Percentiles rank a stretch among this genome's conserved stretches.
Evolutionary conservation across 2,797 vertebrate genomes (phyloP).

Genomic region (Merluccius polli): DNA sequence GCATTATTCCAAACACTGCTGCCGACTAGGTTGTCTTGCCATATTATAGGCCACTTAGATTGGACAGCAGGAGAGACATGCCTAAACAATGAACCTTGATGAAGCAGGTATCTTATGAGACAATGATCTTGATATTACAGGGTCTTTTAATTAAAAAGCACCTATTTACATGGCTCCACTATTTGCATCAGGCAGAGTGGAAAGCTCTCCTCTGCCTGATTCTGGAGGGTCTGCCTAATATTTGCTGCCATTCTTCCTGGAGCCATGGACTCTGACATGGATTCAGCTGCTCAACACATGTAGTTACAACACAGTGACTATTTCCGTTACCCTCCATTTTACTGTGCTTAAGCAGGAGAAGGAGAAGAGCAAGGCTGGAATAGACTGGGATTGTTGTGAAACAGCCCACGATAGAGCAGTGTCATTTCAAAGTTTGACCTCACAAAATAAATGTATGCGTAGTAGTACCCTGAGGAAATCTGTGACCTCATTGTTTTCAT

Average conservation of each 20-base stretch:
- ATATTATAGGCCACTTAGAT: background rate
- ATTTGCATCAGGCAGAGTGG: background rate
- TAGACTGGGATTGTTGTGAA: background rate
- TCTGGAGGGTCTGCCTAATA: conserved; percentile 8
- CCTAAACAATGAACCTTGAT: background rate
- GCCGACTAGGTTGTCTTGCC: background rate
- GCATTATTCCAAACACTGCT: no score
- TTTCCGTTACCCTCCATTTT: conserved; percentile 31
- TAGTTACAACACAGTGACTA: conserved; percentile 37
- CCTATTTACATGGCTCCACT: background rate
- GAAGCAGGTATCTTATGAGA: background rate
- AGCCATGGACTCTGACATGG: conserved; percentile 43
- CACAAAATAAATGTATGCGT: conserved; percentile 3
- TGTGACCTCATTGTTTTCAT: conserved; percentile 34
- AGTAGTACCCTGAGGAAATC: conserved; percentile 12
- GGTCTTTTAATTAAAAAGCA: background rate
- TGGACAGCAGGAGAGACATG: background rate
- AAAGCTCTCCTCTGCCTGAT: background rate
- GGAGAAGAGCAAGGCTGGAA: background rate
- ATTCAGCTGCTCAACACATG: conserved; percentile 65
- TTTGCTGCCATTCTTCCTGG: conserved; percentile 52
- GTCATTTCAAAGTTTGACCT: conserved; percentile 11
- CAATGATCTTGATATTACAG: background rate
- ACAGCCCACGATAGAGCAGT: background rate
- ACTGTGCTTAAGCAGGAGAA: background rate